Conservation (phyloP, 2,888 invertebrate species). For the Drosophila eohydei region DNA sequence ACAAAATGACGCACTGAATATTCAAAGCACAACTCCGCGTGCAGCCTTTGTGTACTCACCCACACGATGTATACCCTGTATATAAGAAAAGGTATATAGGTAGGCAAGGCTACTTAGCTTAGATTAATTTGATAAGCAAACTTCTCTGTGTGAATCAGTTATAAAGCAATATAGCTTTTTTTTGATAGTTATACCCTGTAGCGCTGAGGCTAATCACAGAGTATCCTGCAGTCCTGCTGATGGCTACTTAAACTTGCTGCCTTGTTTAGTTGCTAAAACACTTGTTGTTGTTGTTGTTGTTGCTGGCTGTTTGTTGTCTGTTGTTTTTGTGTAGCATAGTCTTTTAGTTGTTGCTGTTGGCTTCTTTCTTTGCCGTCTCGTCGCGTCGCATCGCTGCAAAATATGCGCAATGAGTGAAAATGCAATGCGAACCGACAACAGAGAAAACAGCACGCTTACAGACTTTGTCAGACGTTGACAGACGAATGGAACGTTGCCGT, state of each 20-base stretch:
- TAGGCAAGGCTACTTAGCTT: not conserved
- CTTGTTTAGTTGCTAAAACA: slow-evolving; percentile 26
- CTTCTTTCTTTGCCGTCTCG: slow-evolving; percentile 43
- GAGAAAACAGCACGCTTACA: slow-evolving; percentile 65
- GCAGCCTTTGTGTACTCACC: slow-evolving; percentile 22
- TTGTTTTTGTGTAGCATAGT: slow-evolving; percentile 28
- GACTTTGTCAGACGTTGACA: slow-evolving; percentile 73
- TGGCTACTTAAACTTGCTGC: slow-evolving; percentile 1
- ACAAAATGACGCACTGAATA: slow-evolving; percentile 74
- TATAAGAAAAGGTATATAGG: not conserved
- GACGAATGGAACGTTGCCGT: slow-evolving; percentile 28
- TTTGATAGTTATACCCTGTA: not conserved
- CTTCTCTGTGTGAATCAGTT: not conserved
- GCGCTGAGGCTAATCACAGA: not conserved
- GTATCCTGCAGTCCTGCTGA: not conserved
- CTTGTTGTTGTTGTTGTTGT: slow-evolving; percentile 38
- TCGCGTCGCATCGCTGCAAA: slow-evolving; percentile 46
- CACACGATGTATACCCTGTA: slow-evolving; percentile 6
- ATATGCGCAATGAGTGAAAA: slow-evolving; percentile 71
- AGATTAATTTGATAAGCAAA: not conserved
- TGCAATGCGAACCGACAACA: slow-evolving; percentile 64
- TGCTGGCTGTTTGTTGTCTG: slow-evolving; percentile 27
- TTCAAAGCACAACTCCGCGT: slow-evolving; percentile 70
- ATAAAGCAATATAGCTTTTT: not conserved
- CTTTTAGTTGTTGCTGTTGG: slow-evolving; percentile 28